Evolutionary conservation across 2,797 vertebrate species (phyloP), one percentile per base, ranked within the genome.

Genomic region (Neosilurus mollespiculum): DNA sequence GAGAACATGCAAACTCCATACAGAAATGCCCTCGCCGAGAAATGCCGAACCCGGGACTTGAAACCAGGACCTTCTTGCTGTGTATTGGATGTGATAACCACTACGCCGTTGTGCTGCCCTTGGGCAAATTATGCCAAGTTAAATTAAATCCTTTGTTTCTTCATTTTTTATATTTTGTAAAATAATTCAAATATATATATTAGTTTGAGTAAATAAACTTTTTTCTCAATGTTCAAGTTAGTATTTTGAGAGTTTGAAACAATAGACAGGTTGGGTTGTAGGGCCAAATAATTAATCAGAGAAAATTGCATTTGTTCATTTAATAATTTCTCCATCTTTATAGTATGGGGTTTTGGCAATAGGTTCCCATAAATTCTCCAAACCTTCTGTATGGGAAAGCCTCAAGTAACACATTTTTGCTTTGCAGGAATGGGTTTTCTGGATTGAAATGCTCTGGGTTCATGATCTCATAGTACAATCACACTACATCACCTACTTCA

Each of bases 391-490:
- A 61, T n/a, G 9, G 22, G 20, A 61, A 12, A 61, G n/a, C 24
- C 30, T 22, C 4, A 59, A 43, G 56, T 20, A 24, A n/a, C 58
- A 62, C 43, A 37, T 62, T 78, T 12, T 49, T 54, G 43, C 4
- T 37, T 22, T 70, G 11, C 14, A 80, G 22, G 15, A 73, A 54
- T 7, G n/a, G 3, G 62, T 16, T 75, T 59, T 75, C 53, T 67
- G 70, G 37, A 76, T 61, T 59, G 37, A 37, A 76, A 51, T 84
- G 76, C 59, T 78, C 75, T 51, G 24, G 81, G 26, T 56, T 66
- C 78, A 58, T 66, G 51, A 73, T 67, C 22, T 83, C 58, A 64
- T 24, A 54, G 37, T 24, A n/a, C 26, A 80, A 65, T 43, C 16
- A 34, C 34, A 67, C 64, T 51, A 81, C 20, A 59, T 76, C 78